Conservation (phyloP, 2,888 invertebrate genomes). For the Rotaria socialis region DNA sequence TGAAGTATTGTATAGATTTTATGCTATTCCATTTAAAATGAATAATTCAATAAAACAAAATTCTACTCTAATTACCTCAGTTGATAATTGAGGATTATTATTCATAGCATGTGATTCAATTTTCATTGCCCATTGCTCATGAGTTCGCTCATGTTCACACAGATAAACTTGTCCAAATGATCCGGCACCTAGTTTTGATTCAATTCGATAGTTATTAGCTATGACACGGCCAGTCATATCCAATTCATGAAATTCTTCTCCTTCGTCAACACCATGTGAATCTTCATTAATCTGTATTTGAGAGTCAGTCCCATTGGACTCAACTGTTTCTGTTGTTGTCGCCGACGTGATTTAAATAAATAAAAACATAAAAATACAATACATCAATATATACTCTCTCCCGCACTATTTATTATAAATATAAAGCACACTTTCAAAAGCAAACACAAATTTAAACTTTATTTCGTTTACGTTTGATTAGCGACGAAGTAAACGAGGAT, state of each 20-base stretch:
- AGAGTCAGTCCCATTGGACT: not conserved
- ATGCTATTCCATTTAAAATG: not conserved
- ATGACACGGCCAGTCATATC: not conserved
- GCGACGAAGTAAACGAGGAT: not conserved
- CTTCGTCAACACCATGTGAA: not conserved
- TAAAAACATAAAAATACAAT: not conserved
- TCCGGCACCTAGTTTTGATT: conserved; percentile 10
- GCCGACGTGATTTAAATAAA: conserved; percentile 12
- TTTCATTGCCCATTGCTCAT: conserved; percentile 22
- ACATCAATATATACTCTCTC: not conserved
- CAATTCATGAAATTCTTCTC: not conserved
- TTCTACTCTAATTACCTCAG: not conserved
- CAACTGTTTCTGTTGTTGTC: not conserved
- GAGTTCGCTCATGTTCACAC: not conserved
- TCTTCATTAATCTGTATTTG: not conserved
- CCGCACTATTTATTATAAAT: not conserved
- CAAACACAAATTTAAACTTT: not conserved
- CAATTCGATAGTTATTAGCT: not conserved
- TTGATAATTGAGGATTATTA: conserved; percentile 17
- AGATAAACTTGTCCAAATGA: conserved; percentile 34
- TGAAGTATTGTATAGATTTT: conserved; percentile 23
- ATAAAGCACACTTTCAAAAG: not conserved
- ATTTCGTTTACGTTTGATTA: not conserved
- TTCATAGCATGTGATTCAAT: not conserved
- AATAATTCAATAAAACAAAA: not conserved